Evolutionary conservation across 2,888 invertebrate species (phyloP).

Genomic region (Nebria salina): DNA sequence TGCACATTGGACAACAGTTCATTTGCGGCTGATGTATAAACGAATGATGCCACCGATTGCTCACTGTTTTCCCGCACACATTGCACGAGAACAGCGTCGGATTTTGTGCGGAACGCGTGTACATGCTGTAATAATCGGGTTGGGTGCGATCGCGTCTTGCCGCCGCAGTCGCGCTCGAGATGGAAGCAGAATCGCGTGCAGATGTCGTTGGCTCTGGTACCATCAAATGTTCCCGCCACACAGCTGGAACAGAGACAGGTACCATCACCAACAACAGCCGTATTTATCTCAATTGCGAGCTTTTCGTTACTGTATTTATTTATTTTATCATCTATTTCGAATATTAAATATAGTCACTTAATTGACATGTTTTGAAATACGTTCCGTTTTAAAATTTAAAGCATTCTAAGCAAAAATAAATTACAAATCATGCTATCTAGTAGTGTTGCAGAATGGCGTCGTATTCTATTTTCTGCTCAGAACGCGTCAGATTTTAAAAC

Average conservation of each 20-base stretch:
- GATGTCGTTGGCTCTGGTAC: conserved; percentile 42
- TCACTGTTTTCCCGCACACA: conserved; percentile 73
- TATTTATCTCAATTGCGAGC: not conserved
- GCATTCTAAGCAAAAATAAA: too few relatives aligned
- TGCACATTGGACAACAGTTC: conserved; percentile 71
- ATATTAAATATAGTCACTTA: too few relatives aligned
- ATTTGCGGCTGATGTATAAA: conserved; percentile 73
- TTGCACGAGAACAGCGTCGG: conserved; percentile 68
- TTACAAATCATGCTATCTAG: too few relatives aligned
- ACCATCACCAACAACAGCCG: conserved; percentile 54
- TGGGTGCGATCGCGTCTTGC: conserved; percentile 50
- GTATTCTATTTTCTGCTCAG: too few relatives aligned
- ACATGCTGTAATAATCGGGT: conserved; percentile 57
- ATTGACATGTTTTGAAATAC: too few relatives aligned
- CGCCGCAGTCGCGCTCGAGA: conserved; percentile 21
- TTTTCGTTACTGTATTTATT: too few relatives aligned
- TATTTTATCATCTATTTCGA: too few relatives aligned
- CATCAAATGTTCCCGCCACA: conserved; percentile 55
- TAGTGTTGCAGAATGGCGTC: too few relatives aligned
- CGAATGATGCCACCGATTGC: conserved; percentile 74
- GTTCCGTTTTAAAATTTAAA: too few relatives aligned
- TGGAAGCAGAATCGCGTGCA: conserved; percentile 24
- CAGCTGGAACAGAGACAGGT: conserved; percentile 58
- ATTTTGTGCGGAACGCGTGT: conserved; percentile 54
- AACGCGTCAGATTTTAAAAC: too few relatives aligned